Conservation (phyloP, 2,888 invertebrate species). For the Leucozona laternaria region DNA sequence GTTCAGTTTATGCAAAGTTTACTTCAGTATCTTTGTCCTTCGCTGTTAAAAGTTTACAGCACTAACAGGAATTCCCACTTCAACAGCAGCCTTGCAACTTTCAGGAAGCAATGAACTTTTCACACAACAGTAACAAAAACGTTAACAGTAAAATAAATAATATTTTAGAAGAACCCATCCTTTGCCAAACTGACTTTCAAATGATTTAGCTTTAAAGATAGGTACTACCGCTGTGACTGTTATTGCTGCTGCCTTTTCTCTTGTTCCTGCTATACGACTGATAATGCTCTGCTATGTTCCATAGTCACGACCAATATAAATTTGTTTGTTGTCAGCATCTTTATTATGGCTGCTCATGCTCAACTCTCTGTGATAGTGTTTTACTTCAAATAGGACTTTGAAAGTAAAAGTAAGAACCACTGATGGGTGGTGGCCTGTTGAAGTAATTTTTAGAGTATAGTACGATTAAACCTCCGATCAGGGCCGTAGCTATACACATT, state of each 20-base stretch:
- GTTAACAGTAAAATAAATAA: constrained; percentile 38
- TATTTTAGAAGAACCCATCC: constrained; percentile 35
- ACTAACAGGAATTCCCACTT: constrained; percentile 50
- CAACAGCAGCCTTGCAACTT: constrained; percentile 39
- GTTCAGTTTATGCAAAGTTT: constrained; percentile 44
- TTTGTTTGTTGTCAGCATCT: constrained; percentile 67
- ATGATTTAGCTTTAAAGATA: constrained; percentile 61
- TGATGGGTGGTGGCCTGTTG: constrained; percentile 17
- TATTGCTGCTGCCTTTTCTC: constrained; percentile 43
- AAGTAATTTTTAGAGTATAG: not conserved
- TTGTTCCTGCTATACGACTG: not conserved
- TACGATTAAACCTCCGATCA: not conserved
- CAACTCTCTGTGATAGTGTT: constrained; percentile 26
- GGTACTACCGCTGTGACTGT: constrained; percentile 61
- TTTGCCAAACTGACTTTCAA: constrained; percentile 61
- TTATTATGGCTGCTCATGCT: constrained; percentile 58
- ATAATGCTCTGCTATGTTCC: constrained; percentile 33
- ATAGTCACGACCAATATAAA: constrained; percentile 62
- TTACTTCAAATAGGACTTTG: constrained; percentile 36
- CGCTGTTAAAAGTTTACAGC: constrained; percentile 41
- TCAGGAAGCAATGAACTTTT: constrained; percentile 60
- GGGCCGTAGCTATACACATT: not conserved
- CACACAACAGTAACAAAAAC: constrained; percentile 33
- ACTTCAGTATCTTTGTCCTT: constrained; percentile 41
- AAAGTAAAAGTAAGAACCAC: constrained; percentile 26